phyloP scores from a whole-genome alignment of 2,797 vertebrate genomes.

The Cuniculus paca region DNA sequence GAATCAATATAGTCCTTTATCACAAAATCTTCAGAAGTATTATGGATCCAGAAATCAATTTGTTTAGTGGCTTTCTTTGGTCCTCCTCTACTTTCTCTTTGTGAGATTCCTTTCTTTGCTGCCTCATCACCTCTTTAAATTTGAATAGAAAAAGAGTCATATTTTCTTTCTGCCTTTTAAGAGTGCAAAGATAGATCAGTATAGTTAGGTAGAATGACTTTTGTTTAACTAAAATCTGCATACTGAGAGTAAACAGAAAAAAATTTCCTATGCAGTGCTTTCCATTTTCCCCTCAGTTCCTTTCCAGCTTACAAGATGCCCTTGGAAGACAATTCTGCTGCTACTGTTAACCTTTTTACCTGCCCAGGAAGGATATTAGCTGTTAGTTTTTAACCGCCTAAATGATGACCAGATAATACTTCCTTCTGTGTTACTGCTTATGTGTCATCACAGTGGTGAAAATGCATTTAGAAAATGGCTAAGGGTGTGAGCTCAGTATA shows the following conservation, averaged over 20 bases:
- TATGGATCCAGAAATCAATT: slow-evolving; percentile 4
- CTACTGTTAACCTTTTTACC: background rate
- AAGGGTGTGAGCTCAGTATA: background rate
- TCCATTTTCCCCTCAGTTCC: background rate
- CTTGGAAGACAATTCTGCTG: background rate
- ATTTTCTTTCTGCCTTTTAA: slow-evolving; percentile 36
- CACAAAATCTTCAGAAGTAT: slow-evolving; percentile 40
- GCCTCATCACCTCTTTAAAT: background rate
- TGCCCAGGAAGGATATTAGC: background rate
- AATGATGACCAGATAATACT: background rate
- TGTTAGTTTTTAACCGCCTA: background rate
- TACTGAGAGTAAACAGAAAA: background rate
- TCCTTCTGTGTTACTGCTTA: fast-evolving
- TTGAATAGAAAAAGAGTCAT: background rate
- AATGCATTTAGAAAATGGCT: background rate
- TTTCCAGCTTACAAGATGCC: background rate
- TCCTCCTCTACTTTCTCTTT: slow-evolving; percentile 38
- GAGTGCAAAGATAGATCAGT: background rate
- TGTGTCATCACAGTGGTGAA: background rate
- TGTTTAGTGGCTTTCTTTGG: background rate
- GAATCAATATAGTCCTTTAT: background rate
- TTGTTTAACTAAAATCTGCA: background rate
- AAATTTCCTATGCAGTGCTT: background rate
- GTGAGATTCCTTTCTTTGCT: background rate
- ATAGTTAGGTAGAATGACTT: background rate